Percentiles rank a stretch among this genome's conserved stretches.
Evolutionary conservation across 2,113 vertebrate genomes (phyloP).

Genomic region (Egretta garzetta): DNA sequence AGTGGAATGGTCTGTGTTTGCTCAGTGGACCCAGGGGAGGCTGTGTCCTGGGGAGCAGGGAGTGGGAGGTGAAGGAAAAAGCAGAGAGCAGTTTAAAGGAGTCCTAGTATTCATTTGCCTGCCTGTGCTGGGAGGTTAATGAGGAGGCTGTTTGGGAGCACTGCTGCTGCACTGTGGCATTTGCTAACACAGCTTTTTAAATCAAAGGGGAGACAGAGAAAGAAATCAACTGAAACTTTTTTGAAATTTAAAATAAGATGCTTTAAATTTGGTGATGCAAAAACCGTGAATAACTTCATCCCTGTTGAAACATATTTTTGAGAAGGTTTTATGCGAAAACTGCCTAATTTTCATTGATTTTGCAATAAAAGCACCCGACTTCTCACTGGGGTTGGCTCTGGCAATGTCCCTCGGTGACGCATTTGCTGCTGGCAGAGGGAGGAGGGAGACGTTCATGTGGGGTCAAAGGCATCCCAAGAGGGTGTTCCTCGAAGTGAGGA

Average conservation of each 20-base stretch:
- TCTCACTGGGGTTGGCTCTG: neutral
- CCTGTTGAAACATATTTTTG: neutral
- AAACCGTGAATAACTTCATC: neutral
- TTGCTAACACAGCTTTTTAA: neutral
- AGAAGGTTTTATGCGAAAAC: neutral
- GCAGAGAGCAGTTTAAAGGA: neutral
- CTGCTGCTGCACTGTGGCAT: neutral
- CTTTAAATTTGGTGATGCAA: neutral
- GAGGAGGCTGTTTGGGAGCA: neutral
- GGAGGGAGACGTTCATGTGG: neutral
- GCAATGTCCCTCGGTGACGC: constrained; percentile 11
- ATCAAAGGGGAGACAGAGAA: neutral
- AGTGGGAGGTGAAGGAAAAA: neutral
- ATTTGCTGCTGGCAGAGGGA: constrained; percentile 7
- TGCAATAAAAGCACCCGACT: neutral
- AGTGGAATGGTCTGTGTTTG: neutral
- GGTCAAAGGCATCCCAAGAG: neutral
- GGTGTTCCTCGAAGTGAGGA: neutral
- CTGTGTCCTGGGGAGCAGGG: neutral
- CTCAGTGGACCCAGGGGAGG: neutral
- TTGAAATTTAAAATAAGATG: neutral
- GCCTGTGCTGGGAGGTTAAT: neutral
- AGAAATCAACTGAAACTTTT: neutral
- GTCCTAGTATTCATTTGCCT: neutral
- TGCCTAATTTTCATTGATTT: neutral